Evolutionary conservation across 1,140 invertebrate species (phyloP).

Genomic region (Limonius californicus): DNA sequence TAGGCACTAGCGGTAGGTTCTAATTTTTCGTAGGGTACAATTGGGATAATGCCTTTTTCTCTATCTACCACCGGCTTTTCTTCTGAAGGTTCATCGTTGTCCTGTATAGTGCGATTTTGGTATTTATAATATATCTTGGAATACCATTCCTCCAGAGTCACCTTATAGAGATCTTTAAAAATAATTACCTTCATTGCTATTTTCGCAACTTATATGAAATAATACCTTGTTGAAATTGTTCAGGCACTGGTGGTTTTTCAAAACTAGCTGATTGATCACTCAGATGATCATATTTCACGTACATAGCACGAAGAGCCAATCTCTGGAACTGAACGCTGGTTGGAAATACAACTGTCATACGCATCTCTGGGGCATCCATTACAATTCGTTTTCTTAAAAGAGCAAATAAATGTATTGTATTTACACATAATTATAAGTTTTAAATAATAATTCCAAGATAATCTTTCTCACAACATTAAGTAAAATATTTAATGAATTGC

Average conservation of each 20-base stretch:
- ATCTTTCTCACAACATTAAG: no score
- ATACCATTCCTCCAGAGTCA: neutral
- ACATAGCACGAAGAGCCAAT: slow-evolving; percentile 56
- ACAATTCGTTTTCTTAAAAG: no score
- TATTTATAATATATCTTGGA: slow-evolving; percentile 14
- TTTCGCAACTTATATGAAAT: no score
- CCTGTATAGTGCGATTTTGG: neutral
- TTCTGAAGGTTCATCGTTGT: neutral
- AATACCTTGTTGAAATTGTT: no score
- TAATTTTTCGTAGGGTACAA: slow-evolving; percentile 38
- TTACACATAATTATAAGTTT: no score
- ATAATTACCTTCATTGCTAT: no score
- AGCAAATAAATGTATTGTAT: no score
- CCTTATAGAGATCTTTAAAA: neutral
- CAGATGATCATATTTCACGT: slow-evolving; percentile 60
- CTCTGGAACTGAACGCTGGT: slow-evolving; percentile 46
- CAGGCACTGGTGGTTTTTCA: slow-evolving; percentile 32
- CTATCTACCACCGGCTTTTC: slow-evolving; percentile 17
- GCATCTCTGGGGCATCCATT: slow-evolving; percentile 45
- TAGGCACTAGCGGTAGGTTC: slow-evolving; percentile 35
- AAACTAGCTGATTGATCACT: slow-evolving; percentile 51
- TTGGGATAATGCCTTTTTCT: slow-evolving; percentile 31
- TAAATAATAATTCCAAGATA: no score
- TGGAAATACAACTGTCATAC: slow-evolving; percentile 56
- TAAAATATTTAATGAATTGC: no score